Evolutionary conservation across 1,140 invertebrate genomes (phyloP).

Genomic region (Gryon sp.): DNA sequence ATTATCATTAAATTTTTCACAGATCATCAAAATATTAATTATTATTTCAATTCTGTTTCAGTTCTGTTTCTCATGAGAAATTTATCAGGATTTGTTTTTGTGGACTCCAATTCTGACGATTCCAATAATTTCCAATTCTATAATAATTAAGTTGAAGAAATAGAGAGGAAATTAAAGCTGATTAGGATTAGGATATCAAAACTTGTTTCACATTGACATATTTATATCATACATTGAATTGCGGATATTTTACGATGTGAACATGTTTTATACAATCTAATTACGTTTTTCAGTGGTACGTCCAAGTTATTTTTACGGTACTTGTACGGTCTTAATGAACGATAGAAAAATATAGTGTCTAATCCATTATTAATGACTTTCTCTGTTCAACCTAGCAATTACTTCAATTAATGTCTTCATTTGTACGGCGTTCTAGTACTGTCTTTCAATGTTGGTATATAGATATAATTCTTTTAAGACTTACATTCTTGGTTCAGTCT

Average conservation of each 20-base stretch:
- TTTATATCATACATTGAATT: constrained; percentile 12
- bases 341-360: constrained; percentile 20
- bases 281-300: constrained; percentile 18
- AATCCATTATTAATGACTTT: constrained; percentile 57
- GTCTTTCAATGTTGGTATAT: neutral
- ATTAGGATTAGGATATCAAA: constrained; percentile 20
- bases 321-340: constrained; percentile 25
- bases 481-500: neutral
- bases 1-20: no score
- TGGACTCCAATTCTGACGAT: no score
- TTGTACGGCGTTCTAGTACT: constrained; percentile 1
- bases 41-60: no score
- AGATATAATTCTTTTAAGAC: neutral
- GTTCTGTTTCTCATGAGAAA: no score
- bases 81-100: constrained; percentile 12
- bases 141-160: no score
- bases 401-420: constrained; percentile 47
- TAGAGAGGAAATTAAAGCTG: no score
- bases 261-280: constrained; percentile 22
- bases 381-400: constrained; percentile 40
- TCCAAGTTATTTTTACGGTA: constrained; percentile 3
- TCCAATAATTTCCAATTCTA: no score
- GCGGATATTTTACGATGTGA: neutral
- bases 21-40: no score
- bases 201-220: constrained; percentile 22